phyloP scores from a whole-genome alignment of 2,797 vertebrate genomes.

The Molothrus ater region DNA sequence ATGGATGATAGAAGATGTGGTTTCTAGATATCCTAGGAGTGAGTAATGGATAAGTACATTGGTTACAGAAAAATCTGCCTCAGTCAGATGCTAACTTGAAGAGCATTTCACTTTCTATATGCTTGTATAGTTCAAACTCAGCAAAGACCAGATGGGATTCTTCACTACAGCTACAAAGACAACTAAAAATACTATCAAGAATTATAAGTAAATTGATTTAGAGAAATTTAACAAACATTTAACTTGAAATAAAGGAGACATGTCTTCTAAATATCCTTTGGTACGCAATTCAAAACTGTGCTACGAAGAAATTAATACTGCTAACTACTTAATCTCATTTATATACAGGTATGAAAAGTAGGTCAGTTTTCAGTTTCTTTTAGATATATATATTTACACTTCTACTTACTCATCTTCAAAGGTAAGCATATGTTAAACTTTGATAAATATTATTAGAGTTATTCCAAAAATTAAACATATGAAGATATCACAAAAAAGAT shows the following conservation, averaged over 20 bases:
- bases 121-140: neutral
- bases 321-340: conserved; percentile 3
- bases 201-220: neutral
- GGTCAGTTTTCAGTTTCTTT: neutral
- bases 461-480: neutral
- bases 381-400: neutral
- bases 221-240: neutral
- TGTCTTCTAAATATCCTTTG: conserved; percentile 28
- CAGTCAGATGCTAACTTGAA: neutral
- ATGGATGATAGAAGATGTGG: neutral
- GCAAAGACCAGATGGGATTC: neutral
- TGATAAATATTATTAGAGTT: neutral
- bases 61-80: neutral
- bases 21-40: neutral
- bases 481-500: neutral
- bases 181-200: neutral
- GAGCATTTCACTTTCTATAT: neutral
- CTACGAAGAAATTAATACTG: neutral
- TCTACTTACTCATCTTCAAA: neutral
- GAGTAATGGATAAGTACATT: neutral
- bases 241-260: neutral
- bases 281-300: conserved; percentile 5
- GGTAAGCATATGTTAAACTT: neutral
- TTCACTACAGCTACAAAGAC: neutral
- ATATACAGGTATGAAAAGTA: neutral